Base-by-base conservation (phyloP, 1,140 invertebrate species). In the Oncopodura yosiiana region DNA sequence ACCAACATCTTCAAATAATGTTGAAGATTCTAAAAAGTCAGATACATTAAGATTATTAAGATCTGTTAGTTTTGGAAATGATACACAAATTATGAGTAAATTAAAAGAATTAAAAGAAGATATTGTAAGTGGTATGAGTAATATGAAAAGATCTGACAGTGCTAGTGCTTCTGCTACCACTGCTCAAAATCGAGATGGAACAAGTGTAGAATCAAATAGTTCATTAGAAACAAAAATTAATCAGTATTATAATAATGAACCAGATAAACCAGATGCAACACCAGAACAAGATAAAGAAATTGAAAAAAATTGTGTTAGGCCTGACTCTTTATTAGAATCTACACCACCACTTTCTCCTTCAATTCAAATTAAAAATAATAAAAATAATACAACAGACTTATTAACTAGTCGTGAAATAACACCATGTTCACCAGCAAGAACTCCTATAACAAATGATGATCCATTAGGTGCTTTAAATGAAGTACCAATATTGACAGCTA, bases 361-460 rank as follows among this genome's bases (percentile, higher is more conserved):
- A 9, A 63, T 59, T 41, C 59, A 65, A 45, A 61, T 64, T 14
- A 55, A 49, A 11, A 46, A 54, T 24, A 45, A 61, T n/a, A n/a
- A n/a, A n/a, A n/a, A n/a, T n/a, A n/a, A n/a, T n/a, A n/a, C n/a
- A n/a, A n/a, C n/a, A 36, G 62, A 60, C 21, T 37, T 56, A 49
- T 49, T 54, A 21, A 45, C 61, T 38, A 58, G 59, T 29, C 54
- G 55, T 18, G 56, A 62, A 44, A 39, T 56, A 3, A 53, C 77
- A 23, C 77, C 69, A 62, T 59, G 68, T 62, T 77, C 75, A 66
- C 76, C 77, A 36, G 58, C 81, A 18, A 74, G 87, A 38, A 89
- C 86, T 19, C 83, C 86, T 2, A 86, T 93, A 1, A 86, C 88
- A 2, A 80, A 88, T 67, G 91, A 91, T 69, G 90, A 94, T 74